Percentiles rank a stretch among this genome's conserved stretches.
These are phyloP conservation scores for Peromyscus aztecus DNA, from an alignment of 2,797 vertebrate genomes.

Conservation along the genomic window DNA sequence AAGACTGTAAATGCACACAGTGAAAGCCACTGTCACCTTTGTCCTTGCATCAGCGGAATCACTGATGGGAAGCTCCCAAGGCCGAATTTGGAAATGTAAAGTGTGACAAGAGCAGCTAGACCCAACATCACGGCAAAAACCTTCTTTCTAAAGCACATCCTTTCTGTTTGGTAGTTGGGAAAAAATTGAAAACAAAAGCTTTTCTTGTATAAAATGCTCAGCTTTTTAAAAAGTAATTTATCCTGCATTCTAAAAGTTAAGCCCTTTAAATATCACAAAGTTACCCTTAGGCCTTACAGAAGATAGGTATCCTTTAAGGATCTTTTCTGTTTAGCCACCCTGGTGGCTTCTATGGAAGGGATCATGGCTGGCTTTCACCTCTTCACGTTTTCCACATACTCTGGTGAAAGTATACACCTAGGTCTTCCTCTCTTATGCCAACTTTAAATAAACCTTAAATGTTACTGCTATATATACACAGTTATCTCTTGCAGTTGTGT, in stretches of 20 bases:
- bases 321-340: slow-evolving; percentile 46
- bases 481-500: slow-evolving; percentile 62
- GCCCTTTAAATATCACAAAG: slow-evolving; percentile 79
- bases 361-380: slow-evolving; percentile 55
- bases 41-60: slow-evolving; percentile 3
- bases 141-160: slow-evolving; percentile 36
- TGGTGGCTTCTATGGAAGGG: slow-evolving; percentile 39
- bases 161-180: slow-evolving; percentile 44
- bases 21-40: not conserved
- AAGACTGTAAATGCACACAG: slow-evolving; percentile 25
- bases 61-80: not conserved
- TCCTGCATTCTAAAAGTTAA: slow-evolving; percentile 78
- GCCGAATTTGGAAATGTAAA: not conserved
- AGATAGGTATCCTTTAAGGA: slow-evolving; percentile 44
- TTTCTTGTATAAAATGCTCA: slow-evolving; percentile 78
- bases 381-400: slow-evolving; percentile 52
- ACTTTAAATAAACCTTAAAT: slow-evolving; percentile 74
- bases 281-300: slow-evolving; percentile 54
- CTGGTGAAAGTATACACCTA: slow-evolving; percentile 54
- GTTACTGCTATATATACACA: slow-evolving; percentile 67
- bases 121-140: not conserved
- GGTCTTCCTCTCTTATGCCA: slow-evolving; percentile 10
- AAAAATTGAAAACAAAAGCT: slow-evolving; percentile 63
- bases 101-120: not conserved
- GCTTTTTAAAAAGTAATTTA: slow-evolving; percentile 80